Percentiles rank a stretch among this genome's conserved stretches.
These are phyloP conservation scores for Periophthalmodon schlosseri DNA, from an alignment of 2,113 vertebrate species.

Conservation along the genomic window DNA sequence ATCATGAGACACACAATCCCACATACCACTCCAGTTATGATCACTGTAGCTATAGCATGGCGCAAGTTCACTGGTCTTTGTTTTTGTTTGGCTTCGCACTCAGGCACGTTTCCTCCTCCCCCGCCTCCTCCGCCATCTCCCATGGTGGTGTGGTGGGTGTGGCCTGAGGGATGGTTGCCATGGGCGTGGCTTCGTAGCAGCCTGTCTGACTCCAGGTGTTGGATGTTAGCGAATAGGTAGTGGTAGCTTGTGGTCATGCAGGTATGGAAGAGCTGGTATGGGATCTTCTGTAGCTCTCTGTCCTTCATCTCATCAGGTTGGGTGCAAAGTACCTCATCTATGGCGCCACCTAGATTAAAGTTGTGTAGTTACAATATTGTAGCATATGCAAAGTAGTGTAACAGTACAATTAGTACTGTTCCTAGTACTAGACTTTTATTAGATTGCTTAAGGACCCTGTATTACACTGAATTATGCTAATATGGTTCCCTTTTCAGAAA, in stretches of 20 bases:
- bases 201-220: conserved; percentile 75
- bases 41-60: conserved; percentile 89
- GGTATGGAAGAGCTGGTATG: conserved; percentile 88
- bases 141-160: conserved; percentile 63
- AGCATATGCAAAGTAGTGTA: not conserved
- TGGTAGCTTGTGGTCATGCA: conserved; percentile 82
- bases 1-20: conserved; percentile 96
- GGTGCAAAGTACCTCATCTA: conserved; percentile 83
- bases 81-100: conserved; percentile 85
- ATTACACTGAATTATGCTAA: too few species aligned
- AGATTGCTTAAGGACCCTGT: not conserved
- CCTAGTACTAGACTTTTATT: not conserved
- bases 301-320: conserved; percentile 85
- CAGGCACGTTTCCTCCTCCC: conserved; percentile 40
- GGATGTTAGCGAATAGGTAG: conserved; percentile 73
- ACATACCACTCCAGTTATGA: conserved; percentile 91
- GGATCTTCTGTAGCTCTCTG: conserved; percentile 87
- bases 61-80: conserved; percentile 83
- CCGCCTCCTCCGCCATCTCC: conserved; percentile 53
- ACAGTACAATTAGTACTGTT: not conserved
- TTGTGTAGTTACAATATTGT: conserved; percentile 12
- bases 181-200: conserved; percentile 55
- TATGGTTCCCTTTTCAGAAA: too few species aligned
- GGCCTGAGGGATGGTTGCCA: conserved; percentile 70
- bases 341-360: conserved; percentile 82